Conservation (phyloP, 2,797 vertebrate species). For the Gymnothorax reevesii region DNA sequence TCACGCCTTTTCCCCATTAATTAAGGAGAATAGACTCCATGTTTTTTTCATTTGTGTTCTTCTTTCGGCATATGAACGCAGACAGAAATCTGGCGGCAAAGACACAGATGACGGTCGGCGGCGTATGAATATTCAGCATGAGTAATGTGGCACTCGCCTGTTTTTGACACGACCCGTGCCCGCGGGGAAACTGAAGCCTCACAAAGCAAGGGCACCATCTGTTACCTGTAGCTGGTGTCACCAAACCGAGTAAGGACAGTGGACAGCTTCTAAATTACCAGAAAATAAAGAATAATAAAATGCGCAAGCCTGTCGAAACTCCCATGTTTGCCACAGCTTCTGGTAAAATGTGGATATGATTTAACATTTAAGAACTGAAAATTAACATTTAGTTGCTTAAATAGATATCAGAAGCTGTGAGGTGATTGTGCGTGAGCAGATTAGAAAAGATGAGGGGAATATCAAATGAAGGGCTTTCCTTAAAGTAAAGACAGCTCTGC, state of each 20-base stretch:
- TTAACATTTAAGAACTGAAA: neutral
- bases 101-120: constrained; percentile 18
- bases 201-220: constrained; percentile 37
- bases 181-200: constrained; percentile 30
- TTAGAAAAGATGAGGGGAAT: neutral
- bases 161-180: constrained; percentile 35
- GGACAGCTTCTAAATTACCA: constrained; percentile 14
- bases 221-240: constrained; percentile 31
- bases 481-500: neutral
- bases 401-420: neutral
- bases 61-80: neutral
- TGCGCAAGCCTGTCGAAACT: constrained; percentile 17
- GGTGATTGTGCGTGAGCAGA: neutral
- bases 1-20: constrained; percentile 12
- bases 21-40: neutral
- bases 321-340: neutral
- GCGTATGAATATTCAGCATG: constrained; percentile 37
- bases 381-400: neutral
- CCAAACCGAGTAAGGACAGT: neutral
- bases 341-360: neutral
- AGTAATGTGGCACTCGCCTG: constrained; percentile 36
- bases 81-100: constrained; percentile 15
- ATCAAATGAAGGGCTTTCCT: neutral
- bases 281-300: neutral
- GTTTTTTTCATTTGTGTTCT: neutral